These are phyloP conservation scores for Andricus curvator DNA, from an alignment of 2,888 invertebrate genomes.

Conservation along the genomic window DNA sequence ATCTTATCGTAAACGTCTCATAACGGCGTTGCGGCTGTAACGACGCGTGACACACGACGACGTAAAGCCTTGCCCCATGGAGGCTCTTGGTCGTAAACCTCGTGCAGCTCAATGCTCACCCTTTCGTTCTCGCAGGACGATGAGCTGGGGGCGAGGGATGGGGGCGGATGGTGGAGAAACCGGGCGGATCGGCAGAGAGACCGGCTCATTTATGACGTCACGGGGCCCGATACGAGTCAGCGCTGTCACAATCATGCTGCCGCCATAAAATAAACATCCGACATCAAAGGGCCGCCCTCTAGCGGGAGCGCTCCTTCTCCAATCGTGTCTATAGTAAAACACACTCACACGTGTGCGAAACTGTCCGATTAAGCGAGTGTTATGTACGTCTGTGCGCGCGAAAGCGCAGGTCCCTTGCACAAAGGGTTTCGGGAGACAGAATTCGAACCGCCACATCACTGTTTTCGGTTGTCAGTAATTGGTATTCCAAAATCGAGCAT, in stretches of 20 bases:
- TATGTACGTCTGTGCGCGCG: conserved; percentile 15
- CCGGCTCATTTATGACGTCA: conserved; percentile 64
- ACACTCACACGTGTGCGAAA: conserved; percentile 39
- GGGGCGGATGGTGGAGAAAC: conserved; percentile 15
- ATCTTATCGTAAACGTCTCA: conserved; percentile 76
- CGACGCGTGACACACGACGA: conserved; percentile 74
- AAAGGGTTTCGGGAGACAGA: conserved; percentile 3
- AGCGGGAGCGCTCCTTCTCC: conserved; percentile 44
- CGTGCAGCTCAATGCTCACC: conserved; percentile 54
- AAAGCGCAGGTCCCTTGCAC: conserved; percentile 14
- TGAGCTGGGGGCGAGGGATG: conserved; percentile 45
- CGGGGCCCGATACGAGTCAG: conserved; percentile 53
- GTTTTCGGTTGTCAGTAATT: not conserved
- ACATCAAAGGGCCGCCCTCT: conserved; percentile 65
- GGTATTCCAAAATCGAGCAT: too few relatives aligned
- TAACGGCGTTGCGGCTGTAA: conserved; percentile 72
- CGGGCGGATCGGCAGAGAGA: conserved; percentile 41
- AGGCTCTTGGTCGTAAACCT: conserved; percentile 68
- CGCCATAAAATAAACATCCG: conserved; percentile 68
- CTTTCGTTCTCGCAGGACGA: conserved; percentile 53
- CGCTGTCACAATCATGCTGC: conserved; percentile 66
- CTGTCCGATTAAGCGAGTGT: conserved; percentile 38
- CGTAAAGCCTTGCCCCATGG: conserved; percentile 62
- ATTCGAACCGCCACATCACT: not conserved
- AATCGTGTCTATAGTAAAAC: conserved; percentile 46